Base-by-base conservation (phyloP, 2,888 invertebrate species). In the Neoitamus cyanurus region DNA sequence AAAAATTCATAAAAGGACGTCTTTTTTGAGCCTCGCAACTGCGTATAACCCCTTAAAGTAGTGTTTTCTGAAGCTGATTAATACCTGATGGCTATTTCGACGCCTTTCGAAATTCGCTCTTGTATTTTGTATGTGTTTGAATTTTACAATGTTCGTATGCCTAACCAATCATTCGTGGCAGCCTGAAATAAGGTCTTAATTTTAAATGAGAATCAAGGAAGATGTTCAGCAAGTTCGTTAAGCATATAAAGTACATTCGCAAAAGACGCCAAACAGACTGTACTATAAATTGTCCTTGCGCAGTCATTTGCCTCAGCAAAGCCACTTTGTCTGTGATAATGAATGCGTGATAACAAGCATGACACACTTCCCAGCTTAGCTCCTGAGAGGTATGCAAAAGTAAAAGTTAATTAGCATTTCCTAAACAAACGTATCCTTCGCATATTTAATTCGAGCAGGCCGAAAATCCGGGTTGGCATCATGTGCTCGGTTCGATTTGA, bases 341-440 rank as follows among this genome's bases (percentile, higher is more conserved):
- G 9, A 58, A 58, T 20, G 9, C 20, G 25, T 20, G 20, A 48
- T 20, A 48, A 15, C 9, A 48, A 20, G 48, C 48, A 7, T 25
- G 58, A 25, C 58, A 58, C 25, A 25, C 0, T 58, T 58, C 58
- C 58, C 9, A 58, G 15, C 3, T 58, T 58, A 25, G 20, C 9
- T 58, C 58, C 58, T 58, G 58, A 25, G 9, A 25, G 25, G 58
- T 15, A 20, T 20, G 13, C 70, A 77, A 77, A 37, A 77, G 73
- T 77, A 46, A 77, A 77, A 77, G 42, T 42, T 13, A 77, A 28
- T 77, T 28, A 20, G 46, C 25, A 42, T 15, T 42, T 42, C 77
- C 77, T 37, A 77, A 77, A 77, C 13, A 42, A 77, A 77, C 11
- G 28, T 77, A 77, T 46, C 77, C 77, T 77, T 46, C 42, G 46